Conservation (phyloP, 2,113 vertebrate genomes). For the Desmodus rotundus region DNA sequence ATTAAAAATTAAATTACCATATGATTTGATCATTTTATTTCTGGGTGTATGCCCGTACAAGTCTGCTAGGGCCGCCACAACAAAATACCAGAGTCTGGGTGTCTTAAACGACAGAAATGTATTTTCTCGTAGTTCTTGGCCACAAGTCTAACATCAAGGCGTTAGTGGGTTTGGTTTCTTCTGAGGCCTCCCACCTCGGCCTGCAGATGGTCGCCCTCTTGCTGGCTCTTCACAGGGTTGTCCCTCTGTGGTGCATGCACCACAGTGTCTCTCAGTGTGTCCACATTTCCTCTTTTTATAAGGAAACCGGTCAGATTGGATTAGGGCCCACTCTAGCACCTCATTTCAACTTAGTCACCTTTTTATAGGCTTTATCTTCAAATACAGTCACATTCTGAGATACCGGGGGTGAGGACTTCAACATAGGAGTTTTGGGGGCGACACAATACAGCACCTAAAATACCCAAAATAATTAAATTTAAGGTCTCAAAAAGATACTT, state of each 20-base stretch:
- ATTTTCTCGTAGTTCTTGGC: neutral
- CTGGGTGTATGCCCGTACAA: neutral
- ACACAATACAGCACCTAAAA: neutral
- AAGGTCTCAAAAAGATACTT: neutral
- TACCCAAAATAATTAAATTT: neutral
- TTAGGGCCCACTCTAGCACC: neutral
- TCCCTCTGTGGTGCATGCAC: neutral
- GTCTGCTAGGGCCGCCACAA: neutral
- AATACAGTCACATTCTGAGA: neutral
- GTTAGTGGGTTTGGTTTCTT: neutral
- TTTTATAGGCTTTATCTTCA: neutral
- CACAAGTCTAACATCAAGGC: neutral
- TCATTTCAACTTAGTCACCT: neutral
- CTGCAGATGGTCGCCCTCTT: neutral
- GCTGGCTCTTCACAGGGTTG: neutral
- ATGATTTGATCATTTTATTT: neutral
- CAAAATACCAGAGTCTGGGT: neutral
- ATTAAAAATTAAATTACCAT: neutral
- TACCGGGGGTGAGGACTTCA: neutral
- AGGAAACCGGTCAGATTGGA: neutral
- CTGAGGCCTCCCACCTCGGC: neutral
- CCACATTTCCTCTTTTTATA: neutral
- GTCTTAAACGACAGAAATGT: neutral
- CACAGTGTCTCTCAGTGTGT: neutral
- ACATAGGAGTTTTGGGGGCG: neutral